Evolutionary conservation across 37 sponge, comb jelly and placozoan genomes (phyloP).

Genomic region (Tethya wilhelma): DNA sequence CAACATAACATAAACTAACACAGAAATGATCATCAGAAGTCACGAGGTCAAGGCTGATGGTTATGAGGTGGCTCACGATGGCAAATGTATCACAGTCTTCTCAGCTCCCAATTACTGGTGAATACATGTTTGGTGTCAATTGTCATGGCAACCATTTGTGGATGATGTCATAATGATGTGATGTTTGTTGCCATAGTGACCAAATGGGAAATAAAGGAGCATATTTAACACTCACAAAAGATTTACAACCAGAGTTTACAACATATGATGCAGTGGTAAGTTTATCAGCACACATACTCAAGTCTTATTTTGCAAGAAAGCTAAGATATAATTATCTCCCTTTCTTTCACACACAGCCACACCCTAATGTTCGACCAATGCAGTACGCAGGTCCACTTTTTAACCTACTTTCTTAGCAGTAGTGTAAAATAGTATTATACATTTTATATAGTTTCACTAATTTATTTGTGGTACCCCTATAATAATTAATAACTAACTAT

Average conservation of each 20-base stretch:
- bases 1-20: no score
- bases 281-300: not conserved
- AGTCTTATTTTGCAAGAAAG: no score
- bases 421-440: no score
- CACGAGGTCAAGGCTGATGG: constrained; percentile 98
- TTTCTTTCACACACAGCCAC: constrained; percentile 60
- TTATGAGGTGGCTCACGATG: constrained; percentile 93
- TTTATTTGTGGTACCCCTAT: no score
- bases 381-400: constrained; percentile 94
- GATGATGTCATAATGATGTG: not conserved
- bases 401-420: constrained; percentile 49
- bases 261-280: constrained; percentile 93
- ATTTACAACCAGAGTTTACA: constrained; percentile 86
- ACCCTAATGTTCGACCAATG: constrained; percentile 96
- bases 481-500: no score
- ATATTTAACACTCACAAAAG: constrained; percentile 81
- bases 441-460: no score
- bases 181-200: constrained; percentile 57
- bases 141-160: not conserved
- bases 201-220: constrained; percentile 99
- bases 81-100: constrained; percentile 98
- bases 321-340: not conserved
- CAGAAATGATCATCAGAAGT: constrained; percentile 87
- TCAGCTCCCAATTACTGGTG: constrained; percentile 99
- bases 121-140: constrained; percentile 3